These are phyloP conservation scores for Drosophila cognata DNA, from an alignment of 2,888 invertebrate genomes.

Conservation along the genomic window DNA sequence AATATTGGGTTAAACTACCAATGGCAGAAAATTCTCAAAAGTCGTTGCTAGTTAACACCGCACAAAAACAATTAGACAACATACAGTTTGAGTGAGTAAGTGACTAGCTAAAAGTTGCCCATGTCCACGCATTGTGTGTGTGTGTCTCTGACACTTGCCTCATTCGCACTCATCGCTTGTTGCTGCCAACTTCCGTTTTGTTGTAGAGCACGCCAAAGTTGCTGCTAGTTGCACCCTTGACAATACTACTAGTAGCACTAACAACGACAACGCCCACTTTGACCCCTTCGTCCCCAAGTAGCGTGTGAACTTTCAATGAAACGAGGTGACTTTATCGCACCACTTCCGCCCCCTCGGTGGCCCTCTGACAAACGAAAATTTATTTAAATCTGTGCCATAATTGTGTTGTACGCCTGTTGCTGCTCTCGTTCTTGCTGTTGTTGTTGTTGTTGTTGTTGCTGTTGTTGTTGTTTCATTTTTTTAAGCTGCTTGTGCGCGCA, in stretches of 20 bases:
- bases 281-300: constrained; percentile 25
- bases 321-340: constrained; percentile 40
- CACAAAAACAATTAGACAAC: constrained; percentile 55
- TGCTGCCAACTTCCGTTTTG: constrained; percentile 64
- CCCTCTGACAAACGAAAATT: constrained; percentile 56
- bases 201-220: constrained; percentile 48
- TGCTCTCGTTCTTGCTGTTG: constrained; percentile 12
- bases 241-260: constrained; percentile 42
- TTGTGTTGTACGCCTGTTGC: constrained; percentile 72
- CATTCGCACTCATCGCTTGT: constrained; percentile 44
- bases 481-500: constrained; percentile 47
- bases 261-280: constrained; percentile 9
- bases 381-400: constrained; percentile 76
- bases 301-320: constrained; percentile 70
- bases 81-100: constrained; percentile 50
- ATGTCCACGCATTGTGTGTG: constrained; percentile 19
- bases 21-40: constrained; percentile 30
- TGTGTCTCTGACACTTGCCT: constrained; percentile 48
- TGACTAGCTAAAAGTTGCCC: constrained; percentile 48
- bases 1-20: constrained; percentile 20
- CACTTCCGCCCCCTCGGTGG: constrained; percentile 24
- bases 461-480: constrained; percentile 11
- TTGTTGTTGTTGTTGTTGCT: constrained; percentile 10
- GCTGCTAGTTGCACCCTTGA: constrained; percentile 69
- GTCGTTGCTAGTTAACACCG: constrained; percentile 44